phyloP scores from a whole-genome alignment of 2,797 vertebrate genomes.

The Mormyrus hasselquistii region DNA sequence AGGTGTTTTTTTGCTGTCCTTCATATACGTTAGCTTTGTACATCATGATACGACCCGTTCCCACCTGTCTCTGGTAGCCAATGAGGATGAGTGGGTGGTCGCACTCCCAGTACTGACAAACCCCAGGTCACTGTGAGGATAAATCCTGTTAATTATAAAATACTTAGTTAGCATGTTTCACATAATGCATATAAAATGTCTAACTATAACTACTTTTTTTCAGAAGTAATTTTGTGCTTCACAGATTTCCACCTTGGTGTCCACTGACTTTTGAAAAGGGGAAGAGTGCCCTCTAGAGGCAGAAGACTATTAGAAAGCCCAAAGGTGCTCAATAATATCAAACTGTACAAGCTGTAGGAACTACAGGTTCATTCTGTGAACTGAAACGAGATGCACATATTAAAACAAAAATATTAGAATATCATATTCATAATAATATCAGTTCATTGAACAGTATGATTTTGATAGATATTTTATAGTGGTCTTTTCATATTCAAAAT shows the following conservation, averaged over 20 bases:
- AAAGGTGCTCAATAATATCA: not conserved
- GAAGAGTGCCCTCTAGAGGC: slow-evolving; percentile 1
- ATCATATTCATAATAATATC: too few species aligned
- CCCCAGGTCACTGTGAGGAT: not conserved
- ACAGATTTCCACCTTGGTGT: not conserved
- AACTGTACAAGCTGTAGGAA: not conserved
- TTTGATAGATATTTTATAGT: not conserved
- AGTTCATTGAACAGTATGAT: not conserved
- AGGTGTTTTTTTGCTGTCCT: not conserved
- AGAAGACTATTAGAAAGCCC: not conserved
- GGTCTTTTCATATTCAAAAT: not conserved
- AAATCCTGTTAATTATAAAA: not conserved
- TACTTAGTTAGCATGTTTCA: not conserved
- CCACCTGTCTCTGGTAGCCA: not conserved
- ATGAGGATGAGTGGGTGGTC: not conserved
- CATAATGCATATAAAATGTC: not conserved
- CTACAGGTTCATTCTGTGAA: not conserved
- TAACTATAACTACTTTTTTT: not conserved
- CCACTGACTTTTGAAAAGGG: not conserved
- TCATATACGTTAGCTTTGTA: not conserved
- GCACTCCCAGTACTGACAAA: not conserved
- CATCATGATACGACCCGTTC: not conserved
- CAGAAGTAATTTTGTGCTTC: not conserved
- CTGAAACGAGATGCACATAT: not conserved
- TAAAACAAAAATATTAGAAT: not conserved